Conservation (phyloP, 2,888 invertebrate genomes). For the Campoplex capitator region DNA sequence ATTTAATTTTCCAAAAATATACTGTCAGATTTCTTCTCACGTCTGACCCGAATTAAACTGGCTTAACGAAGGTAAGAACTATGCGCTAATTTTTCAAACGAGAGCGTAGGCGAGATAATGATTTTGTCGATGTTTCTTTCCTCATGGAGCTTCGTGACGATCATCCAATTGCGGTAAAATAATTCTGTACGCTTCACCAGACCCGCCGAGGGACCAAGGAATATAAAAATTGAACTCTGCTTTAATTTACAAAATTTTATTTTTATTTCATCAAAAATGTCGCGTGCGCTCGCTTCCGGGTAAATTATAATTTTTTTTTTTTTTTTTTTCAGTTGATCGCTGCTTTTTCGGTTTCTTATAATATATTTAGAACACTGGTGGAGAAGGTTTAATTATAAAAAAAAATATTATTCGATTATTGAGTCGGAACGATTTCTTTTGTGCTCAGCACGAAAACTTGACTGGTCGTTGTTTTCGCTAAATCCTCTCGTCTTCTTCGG, state of each 20-base stretch:
- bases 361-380: not conserved
- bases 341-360: not conserved
- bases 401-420: not conserved
- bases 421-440: conserved; percentile 8
- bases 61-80: not conserved
- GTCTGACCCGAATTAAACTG: not conserved
- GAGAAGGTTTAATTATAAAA: not conserved
- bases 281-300: not conserved
- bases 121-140: not conserved
- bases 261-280: not conserved
- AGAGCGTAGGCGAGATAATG: not conserved
- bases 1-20: not conserved
- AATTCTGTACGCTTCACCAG: not conserved
- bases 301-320: not conserved
- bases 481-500: conserved; percentile 76
- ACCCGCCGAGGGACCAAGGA: not conserved
- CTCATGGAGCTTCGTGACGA: not conserved
- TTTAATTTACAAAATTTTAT: not conserved
- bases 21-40: not conserved
- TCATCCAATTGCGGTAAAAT: not conserved
- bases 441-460: conserved; percentile 6
- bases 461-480: conserved; percentile 69
- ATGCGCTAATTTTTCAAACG: not conserved
- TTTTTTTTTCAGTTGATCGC: not conserved
- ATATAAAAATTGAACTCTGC: not conserved